Conservation (phyloP, 1,140 invertebrate genomes). For the Stenopsyche tienmushanensis region DNA sequence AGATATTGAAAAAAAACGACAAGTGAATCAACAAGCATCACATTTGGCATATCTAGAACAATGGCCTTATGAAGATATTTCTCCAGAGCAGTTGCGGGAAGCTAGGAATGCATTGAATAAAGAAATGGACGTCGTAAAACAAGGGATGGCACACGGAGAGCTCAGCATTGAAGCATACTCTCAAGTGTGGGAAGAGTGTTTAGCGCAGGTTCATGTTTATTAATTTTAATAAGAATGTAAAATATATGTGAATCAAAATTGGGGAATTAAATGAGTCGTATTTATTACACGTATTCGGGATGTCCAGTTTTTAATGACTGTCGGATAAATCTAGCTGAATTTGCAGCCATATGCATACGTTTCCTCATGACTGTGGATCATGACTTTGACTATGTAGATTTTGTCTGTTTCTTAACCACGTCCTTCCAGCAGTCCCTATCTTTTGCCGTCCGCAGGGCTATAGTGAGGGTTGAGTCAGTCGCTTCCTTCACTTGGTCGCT, state of each 20-base stretch:
- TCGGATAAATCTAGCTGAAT: too few species aligned
- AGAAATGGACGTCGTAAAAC: conserved; percentile 89
- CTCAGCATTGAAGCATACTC: conserved; percentile 87
- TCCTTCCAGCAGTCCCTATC: too few species aligned
- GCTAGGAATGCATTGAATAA: conserved; percentile 69
- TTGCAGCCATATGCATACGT: too few species aligned
- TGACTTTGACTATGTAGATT: too few species aligned
- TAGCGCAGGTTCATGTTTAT: conserved; percentile 62
- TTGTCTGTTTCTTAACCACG: too few species aligned
- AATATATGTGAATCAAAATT: background rate
- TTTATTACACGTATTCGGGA: too few species aligned
- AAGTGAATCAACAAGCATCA: conserved; percentile 60
- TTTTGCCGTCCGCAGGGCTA: too few species aligned
- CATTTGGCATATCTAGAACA: conserved; percentile 82
- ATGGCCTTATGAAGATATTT: conserved; percentile 78
- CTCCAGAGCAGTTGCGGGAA: conserved; percentile 67
- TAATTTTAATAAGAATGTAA: background rate
- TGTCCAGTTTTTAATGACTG: too few species aligned
- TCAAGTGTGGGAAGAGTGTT: conserved; percentile 97
- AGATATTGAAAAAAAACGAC: conserved; percentile 53
- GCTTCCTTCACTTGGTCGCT: too few species aligned
- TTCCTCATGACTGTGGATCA: too few species aligned
- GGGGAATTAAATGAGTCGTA: too few species aligned
- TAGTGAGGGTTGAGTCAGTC: too few species aligned
- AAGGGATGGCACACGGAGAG: conserved; percentile 94